These are phyloP conservation scores for Apotomis capreana DNA, from an alignment of 2,888 invertebrate species.

Conservation along the genomic window DNA sequence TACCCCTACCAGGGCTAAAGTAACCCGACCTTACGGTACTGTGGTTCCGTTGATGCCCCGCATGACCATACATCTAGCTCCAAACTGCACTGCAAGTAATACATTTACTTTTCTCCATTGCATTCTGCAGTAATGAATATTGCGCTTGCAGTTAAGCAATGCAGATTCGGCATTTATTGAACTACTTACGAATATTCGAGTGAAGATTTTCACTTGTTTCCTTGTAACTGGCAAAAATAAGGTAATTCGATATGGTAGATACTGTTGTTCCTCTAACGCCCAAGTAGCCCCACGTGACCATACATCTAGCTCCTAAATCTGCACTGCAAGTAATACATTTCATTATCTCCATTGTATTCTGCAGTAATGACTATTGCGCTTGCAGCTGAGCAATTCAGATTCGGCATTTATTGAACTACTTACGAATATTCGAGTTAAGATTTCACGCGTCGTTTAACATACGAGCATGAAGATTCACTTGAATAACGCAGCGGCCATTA, in stretches of 20 bases:
- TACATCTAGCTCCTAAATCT: background rate
- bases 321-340: background rate
- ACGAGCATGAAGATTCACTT: conserved; percentile 37
- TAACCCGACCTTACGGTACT: no score
- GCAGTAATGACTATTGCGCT: conserved; percentile 25
- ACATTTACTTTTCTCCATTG: background rate
- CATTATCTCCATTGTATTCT: background rate
- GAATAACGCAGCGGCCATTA: conserved; percentile 27
- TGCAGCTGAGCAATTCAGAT: conserved; percentile 40
- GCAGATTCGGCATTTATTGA: conserved; percentile 34
- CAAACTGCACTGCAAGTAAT: background rate
- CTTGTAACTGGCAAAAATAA: no score
- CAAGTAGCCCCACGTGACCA: background rate
- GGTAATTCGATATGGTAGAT: no score
- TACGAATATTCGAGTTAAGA: conserved; percentile 38
- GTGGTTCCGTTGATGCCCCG: no score
- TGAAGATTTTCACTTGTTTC: conserved; percentile 31
- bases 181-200: conserved; percentile 40
- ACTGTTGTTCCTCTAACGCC: no score
- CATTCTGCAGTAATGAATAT: conserved; percentile 21
- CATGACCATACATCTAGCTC: background rate
- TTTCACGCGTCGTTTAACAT: conserved; percentile 44
- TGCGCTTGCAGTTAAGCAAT: conserved; percentile 40
- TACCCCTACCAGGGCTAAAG: no score
- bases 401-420: conserved; percentile 39